These are phyloP conservation scores for Desmodus rotundus DNA, from an alignment of 2,113 vertebrate species.

Conservation along the genomic window DNA sequence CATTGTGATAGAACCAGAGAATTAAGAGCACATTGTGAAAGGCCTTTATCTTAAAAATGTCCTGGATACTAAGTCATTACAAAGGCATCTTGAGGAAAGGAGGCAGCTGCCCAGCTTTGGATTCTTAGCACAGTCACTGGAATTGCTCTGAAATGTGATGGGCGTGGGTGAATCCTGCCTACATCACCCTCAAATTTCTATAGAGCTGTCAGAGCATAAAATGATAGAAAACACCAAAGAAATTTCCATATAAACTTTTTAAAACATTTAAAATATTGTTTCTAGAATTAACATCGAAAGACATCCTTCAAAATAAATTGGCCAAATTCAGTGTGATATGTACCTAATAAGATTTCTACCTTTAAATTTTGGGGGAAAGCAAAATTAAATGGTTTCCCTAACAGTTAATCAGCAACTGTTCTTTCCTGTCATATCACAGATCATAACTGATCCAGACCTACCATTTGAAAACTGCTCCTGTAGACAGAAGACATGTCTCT, in stretches of 20 bases:
- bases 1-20: background rate
- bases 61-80: background rate
- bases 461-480: background rate
- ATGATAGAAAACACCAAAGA: background rate
- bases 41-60: background rate
- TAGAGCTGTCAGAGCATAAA: background rate
- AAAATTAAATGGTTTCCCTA: background rate
- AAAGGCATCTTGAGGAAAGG: background rate
- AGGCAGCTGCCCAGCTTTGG: background rate
- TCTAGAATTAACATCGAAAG: background rate
- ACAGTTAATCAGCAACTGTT: background rate
- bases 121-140: background rate
- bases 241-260: background rate
- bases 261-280: background rate
- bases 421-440: background rate
- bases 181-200: background rate
- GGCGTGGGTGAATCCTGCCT: background rate
- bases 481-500: background rate
- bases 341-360: background rate
- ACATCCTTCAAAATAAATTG: background rate
- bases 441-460: background rate
- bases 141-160: background rate
- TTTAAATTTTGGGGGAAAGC: background rate
- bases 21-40: background rate
- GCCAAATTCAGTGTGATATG: background rate